Evolutionary conservation across 2,888 invertebrate genomes (phyloP).

Genomic region (Rhaphigaster nebulosa): DNA sequence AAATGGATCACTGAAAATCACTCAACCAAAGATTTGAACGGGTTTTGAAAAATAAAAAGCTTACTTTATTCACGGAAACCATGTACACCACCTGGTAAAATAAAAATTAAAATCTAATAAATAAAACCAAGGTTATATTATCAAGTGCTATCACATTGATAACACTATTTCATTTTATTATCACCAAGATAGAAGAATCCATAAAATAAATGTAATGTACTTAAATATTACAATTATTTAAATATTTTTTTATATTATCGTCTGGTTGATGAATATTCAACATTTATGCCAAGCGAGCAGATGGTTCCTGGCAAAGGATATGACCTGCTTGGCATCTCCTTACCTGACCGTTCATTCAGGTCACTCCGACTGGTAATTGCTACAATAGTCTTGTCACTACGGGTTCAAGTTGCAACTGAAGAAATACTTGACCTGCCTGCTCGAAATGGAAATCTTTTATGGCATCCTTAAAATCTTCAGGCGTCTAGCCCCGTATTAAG

Average conservation of each 20-base stretch:
- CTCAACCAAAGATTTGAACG: no score
- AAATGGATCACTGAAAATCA: no score
- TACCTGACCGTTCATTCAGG: conserved; percentile 50
- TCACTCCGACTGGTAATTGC: neutral
- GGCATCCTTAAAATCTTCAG: neutral
- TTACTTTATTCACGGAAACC: neutral
- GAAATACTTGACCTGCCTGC: neutral
- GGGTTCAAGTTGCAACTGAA: neutral
- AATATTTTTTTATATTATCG: neutral
- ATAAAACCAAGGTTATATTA: neutral
- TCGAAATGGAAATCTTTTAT: neutral
- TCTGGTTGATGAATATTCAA: neutral
- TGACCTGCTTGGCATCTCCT: neutral
- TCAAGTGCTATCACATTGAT: neutral
- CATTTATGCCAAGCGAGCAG: neutral
- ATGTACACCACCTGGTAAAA: neutral
- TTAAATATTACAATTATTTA: neutral
- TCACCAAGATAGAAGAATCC: neutral
- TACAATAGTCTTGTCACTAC: neutral
- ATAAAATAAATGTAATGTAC: no score
- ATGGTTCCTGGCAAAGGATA: neutral
- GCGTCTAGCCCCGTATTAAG: neutral
- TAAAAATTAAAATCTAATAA: neutral
- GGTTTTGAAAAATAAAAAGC: no score
- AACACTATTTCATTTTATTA: neutral